A percentile compares a stretch with the other conserved stretches of the same genome.
phyloP scores from a whole-genome alignment of 1,140 invertebrate genomes.

The Aethina tumida region DNA sequence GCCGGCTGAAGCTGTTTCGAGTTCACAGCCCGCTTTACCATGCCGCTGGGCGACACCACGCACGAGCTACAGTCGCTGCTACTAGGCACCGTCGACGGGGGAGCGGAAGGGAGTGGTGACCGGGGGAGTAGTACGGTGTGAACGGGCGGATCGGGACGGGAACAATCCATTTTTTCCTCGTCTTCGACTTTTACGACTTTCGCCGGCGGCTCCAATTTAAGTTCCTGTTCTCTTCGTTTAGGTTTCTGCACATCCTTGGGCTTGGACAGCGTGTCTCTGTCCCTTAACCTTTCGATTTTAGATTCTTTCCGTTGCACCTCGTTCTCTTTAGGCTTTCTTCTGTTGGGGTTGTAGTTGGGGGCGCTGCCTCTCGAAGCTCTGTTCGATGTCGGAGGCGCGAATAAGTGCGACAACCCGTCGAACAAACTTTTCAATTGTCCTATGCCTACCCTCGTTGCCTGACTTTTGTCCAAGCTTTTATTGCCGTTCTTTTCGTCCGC shows the following conservation, averaged over 20 bases:
- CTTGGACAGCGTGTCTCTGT: conserved; percentile 31
- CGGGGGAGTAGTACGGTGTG: conserved; percentile 11
- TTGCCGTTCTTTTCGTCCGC: conserved; percentile 9
- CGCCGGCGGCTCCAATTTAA: conserved; percentile 4
- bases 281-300: conserved; percentile 1
- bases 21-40: conserved; percentile 56
- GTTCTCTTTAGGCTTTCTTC: conserved; percentile 32
- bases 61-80: background rate
- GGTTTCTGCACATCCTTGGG: background rate
- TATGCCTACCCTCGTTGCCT: conserved; percentile 37
- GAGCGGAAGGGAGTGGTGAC: conserved; percentile 3
- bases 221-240: conserved; percentile 6
- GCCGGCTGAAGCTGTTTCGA: conserved; percentile 47
- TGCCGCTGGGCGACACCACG: conserved; percentile 47
- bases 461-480: conserved; percentile 11
- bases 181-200: no score
- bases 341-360: conserved; percentile 42
- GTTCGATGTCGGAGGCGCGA: conserved; percentile 49
- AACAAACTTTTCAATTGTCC: conserved; percentile 66
- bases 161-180: background rate
- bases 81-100: conserved; percentile 6
- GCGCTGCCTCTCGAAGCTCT: conserved; percentile 34
- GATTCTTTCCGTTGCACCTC: conserved; percentile 14
- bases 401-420: conserved; percentile 78
- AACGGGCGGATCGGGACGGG: conserved; percentile 3